Conservation (phyloP, 1,140 invertebrate genomes). For the Doryteuthis pealeii region DNA sequence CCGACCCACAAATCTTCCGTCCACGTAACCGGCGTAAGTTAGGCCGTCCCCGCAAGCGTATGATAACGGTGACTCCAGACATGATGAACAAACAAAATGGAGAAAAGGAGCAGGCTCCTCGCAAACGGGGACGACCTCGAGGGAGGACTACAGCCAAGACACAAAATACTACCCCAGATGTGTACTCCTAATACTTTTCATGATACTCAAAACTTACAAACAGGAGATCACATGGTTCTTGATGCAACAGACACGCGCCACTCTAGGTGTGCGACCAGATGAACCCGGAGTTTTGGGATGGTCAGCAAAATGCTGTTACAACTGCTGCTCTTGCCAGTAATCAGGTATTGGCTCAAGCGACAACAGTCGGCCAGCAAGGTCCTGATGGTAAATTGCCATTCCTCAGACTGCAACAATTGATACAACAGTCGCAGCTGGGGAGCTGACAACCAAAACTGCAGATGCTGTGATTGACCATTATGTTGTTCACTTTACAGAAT, state of each 20-base stretch:
- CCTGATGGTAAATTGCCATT: neutral
- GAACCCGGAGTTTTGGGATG: conserved; percentile 1
- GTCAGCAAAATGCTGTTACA: conserved; percentile 4
- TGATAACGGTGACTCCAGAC: conserved; percentile 30
- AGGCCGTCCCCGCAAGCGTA: conserved; percentile 46
- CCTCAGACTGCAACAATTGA: neutral
- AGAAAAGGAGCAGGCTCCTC: conserved; percentile 15
- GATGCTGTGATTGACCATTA: conserved; percentile 37
- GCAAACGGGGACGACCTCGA: conserved; percentile 5
- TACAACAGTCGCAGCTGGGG: neutral
- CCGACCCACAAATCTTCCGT: conserved; percentile 29
- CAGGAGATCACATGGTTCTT: neutral
- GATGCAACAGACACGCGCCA: neutral
- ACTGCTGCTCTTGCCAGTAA: neutral
- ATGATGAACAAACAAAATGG: conserved; percentile 16
- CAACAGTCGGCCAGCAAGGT: neutral
- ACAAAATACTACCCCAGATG: neutral
- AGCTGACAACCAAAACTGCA: neutral
- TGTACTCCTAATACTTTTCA: neutral
- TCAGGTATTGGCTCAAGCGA: neutral
- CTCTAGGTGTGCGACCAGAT: neutral
- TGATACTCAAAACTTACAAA: neutral
- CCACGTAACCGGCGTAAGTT: conserved; percentile 38
- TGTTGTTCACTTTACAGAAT: conserved; percentile 45
- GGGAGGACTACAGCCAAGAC: neutral